Evolutionary conservation across 2,888 invertebrate species (phyloP).

Genomic region (Mongoloraphidia duomilia): DNA sequence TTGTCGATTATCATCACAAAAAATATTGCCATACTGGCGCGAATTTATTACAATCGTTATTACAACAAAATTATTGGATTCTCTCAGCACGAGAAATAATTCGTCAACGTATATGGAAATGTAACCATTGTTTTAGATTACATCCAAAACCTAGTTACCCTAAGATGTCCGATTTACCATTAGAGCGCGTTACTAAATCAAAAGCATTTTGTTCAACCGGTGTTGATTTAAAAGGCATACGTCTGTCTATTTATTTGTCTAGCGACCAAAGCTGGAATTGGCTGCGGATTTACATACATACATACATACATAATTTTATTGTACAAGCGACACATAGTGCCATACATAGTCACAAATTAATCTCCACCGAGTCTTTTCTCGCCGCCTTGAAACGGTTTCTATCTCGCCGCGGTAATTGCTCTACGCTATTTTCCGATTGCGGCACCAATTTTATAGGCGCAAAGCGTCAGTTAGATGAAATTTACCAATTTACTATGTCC

Average conservation of each 20-base stretch:
- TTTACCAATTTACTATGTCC: too few species aligned
- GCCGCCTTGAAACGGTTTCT: too few species aligned
- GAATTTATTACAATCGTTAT: too few species aligned
- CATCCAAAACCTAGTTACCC: constrained; percentile 7
- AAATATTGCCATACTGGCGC: background rate
- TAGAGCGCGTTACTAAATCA: background rate
- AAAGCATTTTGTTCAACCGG: background rate
- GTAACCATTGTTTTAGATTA: constrained; percentile 5
- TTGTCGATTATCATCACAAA: background rate
- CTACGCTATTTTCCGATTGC: background rate
- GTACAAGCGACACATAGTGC: too few species aligned
- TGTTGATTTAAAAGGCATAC: too few species aligned
- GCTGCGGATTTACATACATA: too few species aligned
- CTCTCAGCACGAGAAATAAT: constrained; percentile 5
- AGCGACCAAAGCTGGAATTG: background rate
- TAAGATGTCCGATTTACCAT: too few species aligned
- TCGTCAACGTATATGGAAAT: constrained; percentile 7
- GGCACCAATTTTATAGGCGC: background rate
- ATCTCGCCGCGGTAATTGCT: background rate
- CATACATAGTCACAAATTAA: too few species aligned
- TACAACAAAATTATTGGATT: constrained; percentile 8
- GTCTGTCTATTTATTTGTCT: too few species aligned
- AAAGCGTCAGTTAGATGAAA: too few species aligned
- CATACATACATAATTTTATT: too few species aligned
- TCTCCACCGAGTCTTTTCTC: too few species aligned